Evolutionary conservation across 2,888 invertebrate genomes (phyloP).

Genomic region (Latheticus oryzae): DNA sequence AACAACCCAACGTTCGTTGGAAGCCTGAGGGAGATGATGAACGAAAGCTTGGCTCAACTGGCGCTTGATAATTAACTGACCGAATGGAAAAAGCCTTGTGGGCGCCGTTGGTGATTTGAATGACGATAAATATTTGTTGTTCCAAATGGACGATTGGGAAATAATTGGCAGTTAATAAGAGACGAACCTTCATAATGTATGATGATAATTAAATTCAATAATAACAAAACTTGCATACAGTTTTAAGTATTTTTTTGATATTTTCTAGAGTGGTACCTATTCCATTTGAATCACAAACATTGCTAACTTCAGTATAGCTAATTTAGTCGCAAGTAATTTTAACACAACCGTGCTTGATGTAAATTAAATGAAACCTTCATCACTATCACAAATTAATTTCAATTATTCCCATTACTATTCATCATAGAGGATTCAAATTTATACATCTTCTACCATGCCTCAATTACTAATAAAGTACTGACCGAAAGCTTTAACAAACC

Average conservation of each 20-base stretch:
- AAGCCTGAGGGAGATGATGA: conserved; percentile 3
- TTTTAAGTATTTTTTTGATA: too few relatives aligned
- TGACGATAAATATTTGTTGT: conserved; percentile 11
- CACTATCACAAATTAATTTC: conserved; percentile 29
- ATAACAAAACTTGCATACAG: too few relatives aligned
- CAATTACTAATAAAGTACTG: conserved; percentile 20
- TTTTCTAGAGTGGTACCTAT: too few relatives aligned
- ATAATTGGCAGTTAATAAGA: conserved; percentile 13
- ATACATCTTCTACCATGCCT: conserved; percentile 20
- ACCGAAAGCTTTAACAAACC: conserved; percentile 24
- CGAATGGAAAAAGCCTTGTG: neutral
- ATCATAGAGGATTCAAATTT: conserved; percentile 25
- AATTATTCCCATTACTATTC: conserved; percentile 27
- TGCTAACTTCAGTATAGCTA: too few relatives aligned
- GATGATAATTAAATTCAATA: too few relatives aligned
- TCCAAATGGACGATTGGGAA: conserved; percentile 10
- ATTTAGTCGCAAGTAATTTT: conserved; percentile 4
- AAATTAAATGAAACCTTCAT: conserved; percentile 31
- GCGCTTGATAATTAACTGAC: conserved; percentile 4
- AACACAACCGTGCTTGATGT: conserved; percentile 4
- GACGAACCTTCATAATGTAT: conserved; percentile 1
- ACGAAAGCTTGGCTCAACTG: conserved; percentile 1
- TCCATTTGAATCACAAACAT: too few relatives aligned
- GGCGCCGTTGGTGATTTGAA: conserved; percentile 12
- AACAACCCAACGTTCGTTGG: neutral